phyloP scores from a whole-genome alignment of 2,797 vertebrate genomes.

The Taeniopygia guttata region DNA sequence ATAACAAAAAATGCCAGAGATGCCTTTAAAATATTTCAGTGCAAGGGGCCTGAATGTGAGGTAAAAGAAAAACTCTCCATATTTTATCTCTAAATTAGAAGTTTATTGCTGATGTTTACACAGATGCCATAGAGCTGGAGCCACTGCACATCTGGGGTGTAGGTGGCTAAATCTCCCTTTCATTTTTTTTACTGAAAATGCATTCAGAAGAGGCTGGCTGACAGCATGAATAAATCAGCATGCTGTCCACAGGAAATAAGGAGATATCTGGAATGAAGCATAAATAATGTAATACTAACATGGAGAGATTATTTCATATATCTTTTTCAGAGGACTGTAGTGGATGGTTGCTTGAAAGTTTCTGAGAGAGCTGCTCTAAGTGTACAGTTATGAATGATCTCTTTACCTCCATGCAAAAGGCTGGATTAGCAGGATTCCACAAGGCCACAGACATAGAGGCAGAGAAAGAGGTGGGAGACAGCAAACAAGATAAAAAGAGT shows the following conservation, averaged over 20 bases:
- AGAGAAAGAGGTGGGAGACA: background rate
- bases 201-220: background rate
- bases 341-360: background rate
- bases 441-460: background rate
- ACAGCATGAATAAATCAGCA: conserved; percentile 58
- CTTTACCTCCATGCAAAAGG: background rate
- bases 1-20: background rate
- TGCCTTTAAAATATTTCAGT: background rate
- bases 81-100: conserved; percentile 25
- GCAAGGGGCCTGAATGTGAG: background rate
- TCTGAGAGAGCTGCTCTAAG: background rate
- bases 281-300: conserved; percentile 41
- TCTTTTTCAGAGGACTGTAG: background rate
- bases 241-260: conserved; percentile 47
- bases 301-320: background rate
- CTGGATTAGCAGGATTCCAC: background rate
- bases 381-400: background rate
- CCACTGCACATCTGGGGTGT: conserved; percentile 40
- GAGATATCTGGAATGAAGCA: conserved; percentile 37
- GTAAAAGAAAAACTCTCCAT: background rate
- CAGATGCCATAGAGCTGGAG: conserved; percentile 55
- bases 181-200: conserved; percentile 51
- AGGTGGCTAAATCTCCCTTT: conserved; percentile 21
- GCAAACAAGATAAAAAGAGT: background rate
- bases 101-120: conserved; percentile 59